phyloP scores from a whole-genome alignment of 2,797 vertebrate species.

The Peromyscus melanophrys region DNA sequence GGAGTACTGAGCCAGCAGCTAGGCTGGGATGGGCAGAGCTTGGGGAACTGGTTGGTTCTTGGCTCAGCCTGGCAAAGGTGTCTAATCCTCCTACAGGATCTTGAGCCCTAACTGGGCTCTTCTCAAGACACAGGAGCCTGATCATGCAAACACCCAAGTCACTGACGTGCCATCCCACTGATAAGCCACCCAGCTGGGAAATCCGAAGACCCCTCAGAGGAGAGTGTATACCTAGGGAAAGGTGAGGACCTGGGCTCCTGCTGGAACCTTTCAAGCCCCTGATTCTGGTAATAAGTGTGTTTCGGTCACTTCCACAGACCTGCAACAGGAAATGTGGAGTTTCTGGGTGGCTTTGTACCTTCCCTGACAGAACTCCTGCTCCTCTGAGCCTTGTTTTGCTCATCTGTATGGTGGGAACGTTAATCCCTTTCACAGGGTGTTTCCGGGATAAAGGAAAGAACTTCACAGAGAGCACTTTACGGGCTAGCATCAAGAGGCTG shows the following conservation, averaged over 20 bases:
- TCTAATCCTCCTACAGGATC: too few species aligned
- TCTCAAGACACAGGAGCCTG: background rate
- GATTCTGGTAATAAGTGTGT: fast-evolving
- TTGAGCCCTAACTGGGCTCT: background rate
- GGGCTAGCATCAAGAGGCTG: background rate
- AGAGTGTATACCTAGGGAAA: too few species aligned
- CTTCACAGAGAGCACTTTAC: background rate
- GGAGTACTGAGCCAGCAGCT: background rate
- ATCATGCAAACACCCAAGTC: too few species aligned
- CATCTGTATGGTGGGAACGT: background rate
- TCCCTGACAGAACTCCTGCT: background rate
- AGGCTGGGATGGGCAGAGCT: background rate
- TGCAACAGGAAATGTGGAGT: background rate
- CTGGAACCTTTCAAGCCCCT: background rate
- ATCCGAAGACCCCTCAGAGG: background rate
- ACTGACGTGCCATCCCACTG: fast-evolving
- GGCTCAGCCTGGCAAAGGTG: fast-evolving
- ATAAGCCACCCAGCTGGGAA: background rate
- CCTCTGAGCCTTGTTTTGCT: background rate
- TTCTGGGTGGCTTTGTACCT: background rate
- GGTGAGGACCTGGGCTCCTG: background rate
- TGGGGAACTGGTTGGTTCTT: background rate
- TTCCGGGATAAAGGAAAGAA: background rate
- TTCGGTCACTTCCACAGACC: background rate
- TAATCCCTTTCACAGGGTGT: background rate